Evolutionary conservation across 2,888 invertebrate genomes (phyloP).

Genomic region (Crepidodera aurea): DNA sequence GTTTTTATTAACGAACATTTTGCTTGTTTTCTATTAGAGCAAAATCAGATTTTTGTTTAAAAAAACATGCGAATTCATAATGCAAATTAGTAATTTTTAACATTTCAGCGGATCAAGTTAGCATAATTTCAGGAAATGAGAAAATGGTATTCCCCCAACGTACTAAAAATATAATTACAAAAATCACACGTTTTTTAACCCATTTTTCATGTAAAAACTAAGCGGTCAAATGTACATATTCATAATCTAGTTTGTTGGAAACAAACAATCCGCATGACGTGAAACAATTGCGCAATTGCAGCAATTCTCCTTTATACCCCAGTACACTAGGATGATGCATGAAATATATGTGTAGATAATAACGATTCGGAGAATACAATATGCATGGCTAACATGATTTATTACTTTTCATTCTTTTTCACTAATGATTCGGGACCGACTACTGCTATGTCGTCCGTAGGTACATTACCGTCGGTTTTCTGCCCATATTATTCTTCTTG

Average conservation of each 20-base stretch:
- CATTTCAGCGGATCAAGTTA: too few species aligned
- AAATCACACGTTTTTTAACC: too few species aligned
- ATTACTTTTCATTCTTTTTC: conserved; percentile 34
- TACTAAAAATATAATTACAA: too few species aligned
- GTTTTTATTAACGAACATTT: too few species aligned
- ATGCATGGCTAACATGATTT: conserved; percentile 47
- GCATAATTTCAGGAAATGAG: too few species aligned
- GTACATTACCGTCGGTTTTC: conserved; percentile 2
- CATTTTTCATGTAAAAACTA: too few species aligned
- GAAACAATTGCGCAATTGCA: conserved; percentile 25
- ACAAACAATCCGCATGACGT: conserved; percentile 18
- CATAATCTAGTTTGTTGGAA: conserved; percentile 17
- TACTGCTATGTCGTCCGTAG: neutral
- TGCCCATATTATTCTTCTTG: conserved; percentile 4
- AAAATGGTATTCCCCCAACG: too few species aligned
- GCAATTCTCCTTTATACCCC: conserved; percentile 27
- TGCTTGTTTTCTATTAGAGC: too few species aligned
- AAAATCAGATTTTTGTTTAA: too few species aligned
- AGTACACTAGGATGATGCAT: conserved; percentile 22
- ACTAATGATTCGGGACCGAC: conserved; percentile 9
- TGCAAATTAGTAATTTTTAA: too few species aligned
- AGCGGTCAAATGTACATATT: neutral
- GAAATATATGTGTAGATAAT: conserved; percentile 34
- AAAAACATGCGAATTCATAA: too few species aligned
- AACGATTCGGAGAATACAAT: conserved; percentile 47